Evolutionary conservation across 2,888 invertebrate species (phyloP), one percentile per base, ranked within the genome.

Genomic region (Melieria crassipennis): DNA sequence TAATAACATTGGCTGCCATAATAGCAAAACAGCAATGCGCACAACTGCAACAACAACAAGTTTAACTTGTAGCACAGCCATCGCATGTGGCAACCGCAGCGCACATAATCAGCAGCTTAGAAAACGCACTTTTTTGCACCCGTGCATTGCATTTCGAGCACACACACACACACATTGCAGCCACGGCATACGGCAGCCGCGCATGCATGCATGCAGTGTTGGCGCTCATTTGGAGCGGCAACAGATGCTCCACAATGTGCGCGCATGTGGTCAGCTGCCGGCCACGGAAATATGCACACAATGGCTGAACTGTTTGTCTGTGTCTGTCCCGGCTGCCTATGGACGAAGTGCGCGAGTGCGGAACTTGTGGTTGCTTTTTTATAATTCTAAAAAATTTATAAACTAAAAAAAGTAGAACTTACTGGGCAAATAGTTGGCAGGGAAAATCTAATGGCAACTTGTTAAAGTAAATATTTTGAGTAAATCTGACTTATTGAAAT

Each of bases 211-310:
- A 57, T 7, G 65, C 57, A 4, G 30, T 11, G 43, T 62, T 66
- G 62, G 7, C 30, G 52, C 55, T 69, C 63, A 69, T 69, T 56
- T 69, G 69, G 69, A 66, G 65, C 65, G 70, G 65, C 30, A n/a
- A 45, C 46, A 42, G 66, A 55, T 52, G 13, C 30, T 47, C 10
- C 30, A 45, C 55, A 62, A 45, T 63, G 9, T 9, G 48, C 63
- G 13, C 56, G 58, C 10, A 64, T 42, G n/a, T 48, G 7, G 13
- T 16, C 42, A 63, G 10, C 13, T 58, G n/a, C 50, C 11, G 50
- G 3, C 50, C 50, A 10, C 11, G 50, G 50, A 50, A 10, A 50
- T 50, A 10, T 50, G 5, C 58, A 58, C 5, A 43, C 58, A 10
- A 56, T 56, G 56, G 7, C 56, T 56, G 4, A 55, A 30, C 30